Evolutionary conservation across 2,888 invertebrate species (phyloP).

Genomic region (Zaprionus obscuricornis): DNA sequence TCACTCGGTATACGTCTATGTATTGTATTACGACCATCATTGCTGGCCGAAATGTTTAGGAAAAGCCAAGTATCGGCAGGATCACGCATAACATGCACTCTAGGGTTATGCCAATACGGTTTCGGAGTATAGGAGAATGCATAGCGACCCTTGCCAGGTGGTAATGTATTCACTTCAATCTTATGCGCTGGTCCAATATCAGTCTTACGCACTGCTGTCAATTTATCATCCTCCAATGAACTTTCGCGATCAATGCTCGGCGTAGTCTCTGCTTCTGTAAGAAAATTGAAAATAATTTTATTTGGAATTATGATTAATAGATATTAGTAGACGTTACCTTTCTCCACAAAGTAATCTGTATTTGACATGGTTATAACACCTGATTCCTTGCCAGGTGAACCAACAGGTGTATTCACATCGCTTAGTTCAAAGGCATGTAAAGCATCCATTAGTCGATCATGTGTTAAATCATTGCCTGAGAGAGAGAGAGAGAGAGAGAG

Average conservation of each 20-base stretch:
- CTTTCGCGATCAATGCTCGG: constrained; percentile 52
- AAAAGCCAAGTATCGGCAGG: constrained; percentile 93
- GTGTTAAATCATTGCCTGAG: constrained; percentile 80
- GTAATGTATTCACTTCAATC: constrained; percentile 87
- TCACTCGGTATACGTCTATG: constrained; percentile 90
- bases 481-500: neutral
- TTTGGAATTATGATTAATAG: neutral
- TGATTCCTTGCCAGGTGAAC: constrained; percentile 81
- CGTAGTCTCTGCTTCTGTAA: constrained; percentile 69
- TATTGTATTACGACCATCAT: constrained; percentile 86
- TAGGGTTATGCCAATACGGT: constrained; percentile 91
- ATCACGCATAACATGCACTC: constrained; percentile 90
- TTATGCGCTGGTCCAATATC: constrained; percentile 83
- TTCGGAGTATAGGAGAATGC: constrained; percentile 94
- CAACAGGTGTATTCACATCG: constrained; percentile 71
- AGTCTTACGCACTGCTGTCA: constrained; percentile 82
- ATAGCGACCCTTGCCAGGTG: constrained; percentile 94
- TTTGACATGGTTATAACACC: constrained; percentile 82
- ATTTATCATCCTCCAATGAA: constrained; percentile 72
- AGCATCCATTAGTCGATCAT: constrained; percentile 75
- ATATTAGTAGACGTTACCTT: constrained; percentile 47
- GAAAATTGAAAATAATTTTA: too few relatives aligned
- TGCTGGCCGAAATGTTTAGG: constrained; percentile 90
- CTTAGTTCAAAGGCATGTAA: constrained; percentile 75
- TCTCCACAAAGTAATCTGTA: constrained; percentile 78